Conservation (phyloP, 2,888 invertebrate species). For the Tigriopus californicus region DNA sequence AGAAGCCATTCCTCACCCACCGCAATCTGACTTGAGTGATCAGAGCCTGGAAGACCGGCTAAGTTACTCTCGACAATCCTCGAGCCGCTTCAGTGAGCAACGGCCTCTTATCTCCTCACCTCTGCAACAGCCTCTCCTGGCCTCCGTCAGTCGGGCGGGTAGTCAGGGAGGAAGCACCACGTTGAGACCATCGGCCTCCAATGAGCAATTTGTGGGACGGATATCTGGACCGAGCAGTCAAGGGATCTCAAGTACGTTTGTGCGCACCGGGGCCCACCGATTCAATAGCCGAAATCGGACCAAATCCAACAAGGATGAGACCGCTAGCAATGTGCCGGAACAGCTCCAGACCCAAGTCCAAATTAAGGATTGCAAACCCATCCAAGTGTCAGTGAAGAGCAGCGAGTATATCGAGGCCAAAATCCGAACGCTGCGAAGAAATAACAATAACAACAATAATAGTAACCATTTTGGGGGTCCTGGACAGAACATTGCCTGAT, state of each 20-base stretch:
- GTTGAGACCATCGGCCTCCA: not conserved
- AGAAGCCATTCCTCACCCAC: not conserved
- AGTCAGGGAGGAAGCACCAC: not conserved
- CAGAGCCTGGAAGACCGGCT: too few relatives aligned
- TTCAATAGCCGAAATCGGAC: not conserved
- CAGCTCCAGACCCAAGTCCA: conserved; percentile 15
- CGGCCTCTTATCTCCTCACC: not conserved
- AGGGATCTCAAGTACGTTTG: not conserved
- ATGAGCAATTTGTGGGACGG: not conserved
- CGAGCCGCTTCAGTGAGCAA: too few relatives aligned
- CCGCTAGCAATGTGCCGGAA: conserved; percentile 8
- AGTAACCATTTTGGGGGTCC: too few relatives aligned
- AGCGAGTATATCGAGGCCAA: conserved; percentile 14
- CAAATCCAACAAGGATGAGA: not conserved
- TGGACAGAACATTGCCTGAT: too few relatives aligned
- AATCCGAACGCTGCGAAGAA: conserved; percentile 6
- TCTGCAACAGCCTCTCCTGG: not conserved
- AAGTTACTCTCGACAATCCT: too few relatives aligned
- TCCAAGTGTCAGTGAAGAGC: conserved; percentile 15
- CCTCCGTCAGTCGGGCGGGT: not conserved
- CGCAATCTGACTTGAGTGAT: not conserved
- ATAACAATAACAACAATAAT: not conserved
- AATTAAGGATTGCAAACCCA: conserved; percentile 9
- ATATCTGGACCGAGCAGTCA: not conserved
- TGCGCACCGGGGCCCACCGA: not conserved